These are phyloP conservation scores for Pelobates fuscus DNA, from an alignment of 2,113 vertebrate species.

Conservation along the genomic window DNA sequence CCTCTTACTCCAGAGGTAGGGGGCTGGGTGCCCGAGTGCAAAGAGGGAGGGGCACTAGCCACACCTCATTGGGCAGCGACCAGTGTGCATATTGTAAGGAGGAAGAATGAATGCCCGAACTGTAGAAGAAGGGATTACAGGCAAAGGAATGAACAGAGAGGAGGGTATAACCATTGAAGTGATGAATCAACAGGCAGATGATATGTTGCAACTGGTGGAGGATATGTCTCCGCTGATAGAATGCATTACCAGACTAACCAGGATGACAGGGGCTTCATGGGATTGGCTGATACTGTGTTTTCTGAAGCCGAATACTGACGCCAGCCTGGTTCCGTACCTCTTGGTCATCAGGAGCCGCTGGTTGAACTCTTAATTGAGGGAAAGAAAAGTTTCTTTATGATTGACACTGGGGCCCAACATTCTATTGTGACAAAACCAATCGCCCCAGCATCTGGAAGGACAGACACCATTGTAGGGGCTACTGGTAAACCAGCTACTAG, in stretches of 20 bases:
- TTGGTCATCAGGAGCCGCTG: neutral
- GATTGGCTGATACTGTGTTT: neutral
- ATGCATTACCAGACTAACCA: neutral
- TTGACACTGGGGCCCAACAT: neutral
- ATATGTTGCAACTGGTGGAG: neutral
- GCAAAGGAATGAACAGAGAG: neutral
- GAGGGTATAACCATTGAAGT: too few species aligned
- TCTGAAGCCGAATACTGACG: neutral
- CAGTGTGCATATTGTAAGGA: neutral
- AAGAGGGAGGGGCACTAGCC: neutral
- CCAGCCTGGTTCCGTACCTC: neutral
- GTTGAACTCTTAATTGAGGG: neutral
- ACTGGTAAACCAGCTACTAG: neutral
- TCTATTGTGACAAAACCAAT: neutral
- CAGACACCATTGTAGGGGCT: neutral
- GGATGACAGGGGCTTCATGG: neutral
- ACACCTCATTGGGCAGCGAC: neutral
- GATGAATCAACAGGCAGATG: neutral
- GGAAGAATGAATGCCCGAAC: neutral
- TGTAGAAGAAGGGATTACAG: neutral
- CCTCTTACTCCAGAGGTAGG: too few species aligned
- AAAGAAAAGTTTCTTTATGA: neutral
- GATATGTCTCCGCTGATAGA: neutral
- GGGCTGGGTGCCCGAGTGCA: too few species aligned
- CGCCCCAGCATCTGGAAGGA: neutral